Percentiles rank a stretch among this genome's conserved stretches.
Conservation (phyloP, 2,888 invertebrate species). For the Kryphioiulus occultus region DNA sequence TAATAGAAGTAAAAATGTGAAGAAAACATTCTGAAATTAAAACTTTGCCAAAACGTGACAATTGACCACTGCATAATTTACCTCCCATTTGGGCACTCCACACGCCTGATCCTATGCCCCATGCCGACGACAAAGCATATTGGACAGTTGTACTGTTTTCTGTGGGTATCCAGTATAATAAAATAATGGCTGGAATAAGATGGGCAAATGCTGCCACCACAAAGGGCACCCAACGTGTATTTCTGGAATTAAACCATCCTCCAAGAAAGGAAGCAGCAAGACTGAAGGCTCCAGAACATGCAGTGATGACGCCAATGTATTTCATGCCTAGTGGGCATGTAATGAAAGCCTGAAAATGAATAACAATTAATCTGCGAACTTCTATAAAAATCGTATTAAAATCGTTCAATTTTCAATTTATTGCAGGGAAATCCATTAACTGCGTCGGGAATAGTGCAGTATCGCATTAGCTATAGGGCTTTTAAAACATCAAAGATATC, state of each 20-base stretch:
- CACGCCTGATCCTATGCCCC: constrained; percentile 46
- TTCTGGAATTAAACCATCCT: constrained; percentile 41
- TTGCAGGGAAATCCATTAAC: no score
- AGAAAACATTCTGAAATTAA: no score
- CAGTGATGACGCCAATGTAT: constrained; percentile 49
- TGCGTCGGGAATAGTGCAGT: no score
- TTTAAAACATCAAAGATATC: no score
- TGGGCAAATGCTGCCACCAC: constrained; percentile 47
- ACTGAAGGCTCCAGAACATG: constrained; percentile 30
- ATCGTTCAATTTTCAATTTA: no score
- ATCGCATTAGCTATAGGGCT: no score
- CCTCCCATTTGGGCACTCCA: constrained; percentile 50
- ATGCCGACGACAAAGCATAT: constrained; percentile 52
- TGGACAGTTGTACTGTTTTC: constrained; percentile 49
- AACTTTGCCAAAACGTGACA: neutral
- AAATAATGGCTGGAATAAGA: constrained; percentile 35
- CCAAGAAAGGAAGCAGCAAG: constrained; percentile 4
- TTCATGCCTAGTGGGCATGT: constrained; percentile 49
- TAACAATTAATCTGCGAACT: neutral
- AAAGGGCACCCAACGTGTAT: constrained; percentile 41
- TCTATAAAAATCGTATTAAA: neutral
- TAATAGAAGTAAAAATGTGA: neutral
- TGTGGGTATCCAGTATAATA: constrained; percentile 42
- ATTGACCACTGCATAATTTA: neutral
- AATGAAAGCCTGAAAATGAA: constrained; percentile 45